Percentiles rank a stretch among this genome's conserved stretches.
These are phyloP conservation scores for Lagorchestes hirsutus DNA, from an alignment of 2,797 vertebrate species.

Conservation along the genomic window DNA sequence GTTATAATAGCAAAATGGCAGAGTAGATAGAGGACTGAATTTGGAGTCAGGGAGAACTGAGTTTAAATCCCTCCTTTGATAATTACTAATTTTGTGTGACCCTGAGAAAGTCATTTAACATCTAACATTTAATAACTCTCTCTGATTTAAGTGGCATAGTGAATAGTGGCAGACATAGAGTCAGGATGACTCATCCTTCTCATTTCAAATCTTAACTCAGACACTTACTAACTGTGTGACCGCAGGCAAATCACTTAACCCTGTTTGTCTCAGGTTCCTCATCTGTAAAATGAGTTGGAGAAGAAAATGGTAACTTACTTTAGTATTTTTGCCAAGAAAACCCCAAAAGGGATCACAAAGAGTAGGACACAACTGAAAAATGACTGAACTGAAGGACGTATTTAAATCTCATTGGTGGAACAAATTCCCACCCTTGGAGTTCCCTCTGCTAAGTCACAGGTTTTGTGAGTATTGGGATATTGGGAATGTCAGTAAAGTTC, in stretches of 20 bases:
- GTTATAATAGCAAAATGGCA: neutral
- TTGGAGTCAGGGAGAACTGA: neutral
- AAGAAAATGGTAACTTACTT: neutral
- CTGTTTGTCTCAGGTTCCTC: neutral
- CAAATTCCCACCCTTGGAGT: neutral
- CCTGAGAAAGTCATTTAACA: neutral
- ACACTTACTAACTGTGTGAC: neutral
- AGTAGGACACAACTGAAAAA: neutral
- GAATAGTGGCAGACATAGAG: neutral
- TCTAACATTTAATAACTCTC: neutral
- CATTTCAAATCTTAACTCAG: neutral
- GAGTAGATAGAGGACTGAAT: neutral
- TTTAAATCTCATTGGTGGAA: neutral
- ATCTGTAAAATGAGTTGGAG: neutral
- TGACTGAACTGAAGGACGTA: neutral
- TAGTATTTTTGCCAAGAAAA: neutral
- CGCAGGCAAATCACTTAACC: neutral
- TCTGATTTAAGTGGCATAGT: neutral
- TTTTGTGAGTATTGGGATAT: neutral
- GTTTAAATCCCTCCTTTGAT: neutral
- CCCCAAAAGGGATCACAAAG: neutral
- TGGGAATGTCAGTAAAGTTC: neutral
- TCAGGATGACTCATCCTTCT: neutral
- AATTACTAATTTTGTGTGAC: neutral
- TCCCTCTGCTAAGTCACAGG: neutral